A percentile compares a stretch with the other conserved stretches of the same genome.
Evolutionary conservation across 2,888 invertebrate species (phyloP).

Genomic region (Caradrina clavipalpis): DNA sequence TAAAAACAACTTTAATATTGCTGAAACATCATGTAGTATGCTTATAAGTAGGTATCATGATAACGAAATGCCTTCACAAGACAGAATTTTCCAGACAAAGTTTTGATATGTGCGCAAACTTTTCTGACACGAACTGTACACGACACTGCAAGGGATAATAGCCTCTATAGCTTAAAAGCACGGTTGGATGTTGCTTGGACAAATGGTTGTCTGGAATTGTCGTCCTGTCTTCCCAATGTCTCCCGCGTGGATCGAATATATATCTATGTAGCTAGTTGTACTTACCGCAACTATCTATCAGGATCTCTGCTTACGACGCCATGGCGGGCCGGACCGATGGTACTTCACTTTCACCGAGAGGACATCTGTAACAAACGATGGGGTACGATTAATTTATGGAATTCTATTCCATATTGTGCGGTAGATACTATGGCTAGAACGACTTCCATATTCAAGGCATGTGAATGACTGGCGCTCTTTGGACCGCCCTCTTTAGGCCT

Average conservation of each 20-base stretch:
- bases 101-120: slow-evolving; percentile 52
- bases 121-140: slow-evolving; percentile 32
- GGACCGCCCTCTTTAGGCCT: too few species aligned
- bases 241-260: slow-evolving; percentile 41
- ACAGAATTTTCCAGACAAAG: slow-evolving; percentile 51
- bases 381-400: slow-evolving; percentile 38
- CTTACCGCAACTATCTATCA: slow-evolving; percentile 73
- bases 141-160: slow-evolving; percentile 2
- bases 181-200: slow-evolving; percentile 20
- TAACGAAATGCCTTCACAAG: slow-evolving; percentile 33
- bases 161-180: neutral
- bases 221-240: slow-evolving; percentile 41
- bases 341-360: slow-evolving; percentile 77
- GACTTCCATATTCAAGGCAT: neutral
- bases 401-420: neutral
- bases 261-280: slow-evolving; percentile 23
- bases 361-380: slow-evolving; percentile 79
- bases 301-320: slow-evolving; percentile 75
- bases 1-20: slow-evolving; percentile 33
- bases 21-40: slow-evolving; percentile 16
- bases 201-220: slow-evolving; percentile 19
- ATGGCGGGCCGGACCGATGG: slow-evolving; percentile 68
- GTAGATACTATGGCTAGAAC: neutral
- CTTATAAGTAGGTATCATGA: slow-evolving; percentile 20
- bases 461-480: neutral